Evolutionary conservation across 2,797 vertebrate genomes (phyloP), one percentile per base, ranked within the genome.

Genomic region (Malurus leucopterus): DNA sequence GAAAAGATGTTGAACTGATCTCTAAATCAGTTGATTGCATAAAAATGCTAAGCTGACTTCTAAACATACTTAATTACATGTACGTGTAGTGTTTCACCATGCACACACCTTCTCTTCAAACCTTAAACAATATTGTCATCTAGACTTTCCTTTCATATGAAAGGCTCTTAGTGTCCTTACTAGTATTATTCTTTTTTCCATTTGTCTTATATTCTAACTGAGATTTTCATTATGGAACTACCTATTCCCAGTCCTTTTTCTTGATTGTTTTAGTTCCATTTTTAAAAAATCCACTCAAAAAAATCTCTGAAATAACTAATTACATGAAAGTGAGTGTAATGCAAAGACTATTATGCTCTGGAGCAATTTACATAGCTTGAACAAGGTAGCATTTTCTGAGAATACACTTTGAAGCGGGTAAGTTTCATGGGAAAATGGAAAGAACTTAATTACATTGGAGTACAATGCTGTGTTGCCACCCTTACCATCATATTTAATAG

Each of bases 351-450:
- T 63, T 92, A 71, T 14, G 70, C 14, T 53, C 58, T 78, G 47
- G 9, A 16, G 1, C 47, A 59, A 85, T 85, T 83, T 87, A 18
- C 3, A 9, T 51, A 46, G 44, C 43, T 77, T 38, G 23, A 72
- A 87, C 65, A 77, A 74, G 73, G 57, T 84, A 50, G 23, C 3
- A 15, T 88, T 86, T 89, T 78, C 83, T 72, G 63, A 59, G 38
- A 68, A 77, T 24, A 71, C 3, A 58, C 80, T 91, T 88, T 88
- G 67, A 94, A 92, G 62, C 1, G 0, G 18, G 27, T 57, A 77
- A 32, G 18, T 91, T 93, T 86, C 93, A 88, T 81, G 85, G 76
- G 89, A 93, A 94, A 89, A 75, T 20, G 7, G 40, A 84, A 93
- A 90, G 30, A 94, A 83, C 65, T 78, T 93, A 91, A 93, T 91